Base-by-base conservation (phyloP, 53 echinoderm and acorn worm genomes). In the Antedon mediterranea region DNA sequence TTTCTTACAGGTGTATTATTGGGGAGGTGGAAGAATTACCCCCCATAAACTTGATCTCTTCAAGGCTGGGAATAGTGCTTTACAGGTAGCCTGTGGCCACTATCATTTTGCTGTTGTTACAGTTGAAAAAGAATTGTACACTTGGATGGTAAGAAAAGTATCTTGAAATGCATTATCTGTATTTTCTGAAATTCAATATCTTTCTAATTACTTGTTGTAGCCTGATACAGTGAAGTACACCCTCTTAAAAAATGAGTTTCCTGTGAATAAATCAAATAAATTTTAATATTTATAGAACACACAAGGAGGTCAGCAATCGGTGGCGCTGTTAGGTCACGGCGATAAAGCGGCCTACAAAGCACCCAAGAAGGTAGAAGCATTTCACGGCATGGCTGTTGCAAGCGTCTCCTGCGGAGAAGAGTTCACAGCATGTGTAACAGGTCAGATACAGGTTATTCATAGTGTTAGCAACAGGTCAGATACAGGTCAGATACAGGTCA, bases 341-440 rank as follows among this genome's bases (percentile, higher is more conserved):
- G 98, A 93, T 83, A 93, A 86, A 57, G 98, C 98, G 14, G 86
- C 88, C 73, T 98, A 93, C 78, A 93, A 87, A 80, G 83, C 82
- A 6, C 98, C 98, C 13, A 98, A 90, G 88, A 98, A 86, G 78
- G 94, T 98, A 0, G 98, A 98, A 71, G 81, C 76, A 11, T 79
- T 98, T 13, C 90, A 93, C 43, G 93, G 90, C 18, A 84, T 85
- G 34, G 88, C 91, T 29, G 79, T 98, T 73, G 93, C 88, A 72
- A 88, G 86, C 57, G 93, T 93, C 31, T 88, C 90, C 33, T 98
- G 98, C 74, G 98, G 98, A 41, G 98, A 98, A 76, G 98, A 98
- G 75, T 93, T 98, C 85, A 98, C 98, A 30, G 97, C 97, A 6
- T 97, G 97, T 75, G 82, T 97, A 28, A 92, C 89, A 78, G 97